Evolutionary conservation across 2,113 vertebrate species (phyloP).

Genomic region (Lonchura striata): DNA sequence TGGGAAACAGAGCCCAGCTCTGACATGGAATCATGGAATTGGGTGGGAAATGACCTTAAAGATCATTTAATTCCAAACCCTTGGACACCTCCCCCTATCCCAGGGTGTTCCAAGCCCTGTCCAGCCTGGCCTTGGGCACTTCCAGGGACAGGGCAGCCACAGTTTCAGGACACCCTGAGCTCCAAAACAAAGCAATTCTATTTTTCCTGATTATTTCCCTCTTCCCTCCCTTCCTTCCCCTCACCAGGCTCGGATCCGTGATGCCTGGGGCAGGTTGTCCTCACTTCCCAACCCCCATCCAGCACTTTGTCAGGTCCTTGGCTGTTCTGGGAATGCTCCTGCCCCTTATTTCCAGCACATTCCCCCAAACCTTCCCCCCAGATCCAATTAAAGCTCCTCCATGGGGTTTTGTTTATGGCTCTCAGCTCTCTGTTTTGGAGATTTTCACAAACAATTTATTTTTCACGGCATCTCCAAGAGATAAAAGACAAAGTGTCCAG

Average conservation of each 20-base stretch:
- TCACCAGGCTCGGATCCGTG: fast-evolving
- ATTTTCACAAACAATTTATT: constrained; percentile 36
- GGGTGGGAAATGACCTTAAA: background rate
- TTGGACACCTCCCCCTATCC: background rate
- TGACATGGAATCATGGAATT: background rate
- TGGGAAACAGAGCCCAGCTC: background rate
- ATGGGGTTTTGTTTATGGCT: background rate
- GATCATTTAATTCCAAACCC: background rate
- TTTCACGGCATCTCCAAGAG: constrained; percentile 4
- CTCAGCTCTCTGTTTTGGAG: constrained; percentile 13
- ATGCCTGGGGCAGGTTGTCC: background rate
- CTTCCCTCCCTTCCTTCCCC: background rate
- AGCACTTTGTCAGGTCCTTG: background rate
- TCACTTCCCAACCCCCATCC: background rate
- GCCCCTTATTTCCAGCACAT: background rate
- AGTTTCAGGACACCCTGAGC: background rate
- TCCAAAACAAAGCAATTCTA: background rate
- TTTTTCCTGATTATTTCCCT: background rate
- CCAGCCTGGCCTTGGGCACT: background rate
- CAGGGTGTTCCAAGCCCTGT: background rate
- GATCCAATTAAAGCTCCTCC: constrained; percentile 19
- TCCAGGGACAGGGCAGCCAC: background rate
- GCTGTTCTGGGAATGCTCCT: background rate
- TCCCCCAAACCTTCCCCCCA: background rate
- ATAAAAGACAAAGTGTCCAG: constrained; percentile 15